Conservation (phyloP, 2,113 vertebrate species). For the Halichoeres trimaculatus region DNA sequence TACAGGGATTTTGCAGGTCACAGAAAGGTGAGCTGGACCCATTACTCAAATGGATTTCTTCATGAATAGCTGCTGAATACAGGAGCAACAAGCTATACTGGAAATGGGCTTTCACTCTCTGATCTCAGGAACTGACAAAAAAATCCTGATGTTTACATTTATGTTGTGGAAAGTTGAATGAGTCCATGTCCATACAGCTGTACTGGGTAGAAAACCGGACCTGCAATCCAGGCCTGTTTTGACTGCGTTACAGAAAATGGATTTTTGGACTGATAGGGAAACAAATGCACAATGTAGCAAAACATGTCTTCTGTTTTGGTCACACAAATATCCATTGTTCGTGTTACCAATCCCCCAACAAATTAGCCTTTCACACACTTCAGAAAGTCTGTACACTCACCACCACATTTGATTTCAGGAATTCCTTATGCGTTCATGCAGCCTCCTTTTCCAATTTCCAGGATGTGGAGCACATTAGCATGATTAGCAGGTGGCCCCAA, state of each 20-base stretch:
- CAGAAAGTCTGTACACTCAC: slow-evolving; percentile 21
- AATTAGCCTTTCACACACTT: slow-evolving; percentile 28
- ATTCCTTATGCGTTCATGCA: slow-evolving; percentile 44
- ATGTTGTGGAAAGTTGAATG: neutral
- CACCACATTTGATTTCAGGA: slow-evolving; percentile 30
- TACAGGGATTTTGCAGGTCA: slow-evolving; percentile 47
- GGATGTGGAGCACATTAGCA: slow-evolving; percentile 45
- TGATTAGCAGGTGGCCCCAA: slow-evolving; percentile 65
- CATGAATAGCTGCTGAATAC: slow-evolving; percentile 28
- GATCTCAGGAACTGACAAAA: neutral
- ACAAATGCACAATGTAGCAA: neutral
- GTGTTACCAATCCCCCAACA: slow-evolving; percentile 26
- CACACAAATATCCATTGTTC: neutral
- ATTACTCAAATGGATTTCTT: slow-evolving; percentile 59
- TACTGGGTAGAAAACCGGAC: neutral
- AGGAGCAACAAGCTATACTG: neutral
- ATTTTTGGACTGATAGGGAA: neutral
- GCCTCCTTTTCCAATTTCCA: slow-evolving; percentile 39
- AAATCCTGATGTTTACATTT: slow-evolving; percentile 30
- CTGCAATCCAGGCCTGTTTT: neutral
- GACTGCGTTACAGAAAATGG: neutral
- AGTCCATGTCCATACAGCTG: neutral
- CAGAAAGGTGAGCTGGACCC: slow-evolving; percentile 37
- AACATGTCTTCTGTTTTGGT: slow-evolving; percentile 9
- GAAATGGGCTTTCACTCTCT: slow-evolving; percentile 25